phyloP scores from a whole-genome alignment of 2,888 invertebrate genomes.

The Spialia ferax region DNA sequence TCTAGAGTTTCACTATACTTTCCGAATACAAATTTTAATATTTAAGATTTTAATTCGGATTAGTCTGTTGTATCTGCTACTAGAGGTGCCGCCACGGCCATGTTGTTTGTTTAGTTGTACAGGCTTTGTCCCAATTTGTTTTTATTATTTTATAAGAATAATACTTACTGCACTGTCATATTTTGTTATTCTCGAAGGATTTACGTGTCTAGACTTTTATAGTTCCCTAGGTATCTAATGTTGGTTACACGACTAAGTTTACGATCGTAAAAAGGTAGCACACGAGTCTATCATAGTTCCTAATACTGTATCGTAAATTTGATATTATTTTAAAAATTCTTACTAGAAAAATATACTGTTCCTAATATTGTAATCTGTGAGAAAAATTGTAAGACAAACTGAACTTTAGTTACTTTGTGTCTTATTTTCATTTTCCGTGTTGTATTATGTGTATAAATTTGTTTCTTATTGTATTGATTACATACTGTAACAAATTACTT shows the following conservation, averaged over 20 bases:
- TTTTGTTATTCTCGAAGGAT: constrained; percentile 70
- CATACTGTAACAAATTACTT: too few species aligned
- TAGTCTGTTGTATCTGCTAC: constrained; percentile 84
- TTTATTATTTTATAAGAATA: constrained; percentile 53
- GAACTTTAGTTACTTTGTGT: constrained; percentile 55
- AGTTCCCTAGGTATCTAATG: constrained; percentile 60
- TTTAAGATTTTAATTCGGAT: constrained; percentile 86
- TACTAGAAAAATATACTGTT: constrained; percentile 86
- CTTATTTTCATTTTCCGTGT: constrained; percentile 50
- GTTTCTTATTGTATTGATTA: constrained; percentile 40
- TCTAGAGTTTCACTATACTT: constrained; percentile 87
- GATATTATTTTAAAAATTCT: constrained; percentile 84
- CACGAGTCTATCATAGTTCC: constrained; percentile 85
- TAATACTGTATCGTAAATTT: constrained; percentile 85
- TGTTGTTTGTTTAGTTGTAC: constrained; percentile 80
- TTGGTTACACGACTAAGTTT: constrained; percentile 78
- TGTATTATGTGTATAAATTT: constrained; percentile 52
- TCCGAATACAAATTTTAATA: constrained; percentile 87
- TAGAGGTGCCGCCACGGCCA: constrained; percentile 81
- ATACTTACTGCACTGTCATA: constrained; percentile 62
- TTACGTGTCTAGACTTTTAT: constrained; percentile 62
- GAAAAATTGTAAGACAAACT: constrained; percentile 71
- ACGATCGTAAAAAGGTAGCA: constrained; percentile 79
- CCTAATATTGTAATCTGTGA: constrained; percentile 83
- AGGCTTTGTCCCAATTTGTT: constrained; percentile 56